Conservation (phyloP, 2,113 vertebrate genomes). For the Phrynosoma platyrhinos region DNA sequence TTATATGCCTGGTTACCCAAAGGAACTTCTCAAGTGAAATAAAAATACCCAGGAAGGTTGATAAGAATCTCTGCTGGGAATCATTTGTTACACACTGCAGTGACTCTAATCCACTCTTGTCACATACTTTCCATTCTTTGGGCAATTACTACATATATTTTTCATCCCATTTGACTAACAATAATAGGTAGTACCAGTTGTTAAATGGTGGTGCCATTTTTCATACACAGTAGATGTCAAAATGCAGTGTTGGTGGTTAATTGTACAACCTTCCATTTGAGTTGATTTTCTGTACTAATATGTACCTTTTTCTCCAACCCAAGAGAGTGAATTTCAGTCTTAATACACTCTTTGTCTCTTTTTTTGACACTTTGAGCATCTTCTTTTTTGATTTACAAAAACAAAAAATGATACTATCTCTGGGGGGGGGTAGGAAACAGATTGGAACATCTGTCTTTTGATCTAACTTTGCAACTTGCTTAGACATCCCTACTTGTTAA, state of each 20-base stretch:
- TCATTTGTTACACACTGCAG: constrained; percentile 10
- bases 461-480: constrained; percentile 49
- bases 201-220: constrained; percentile 23
- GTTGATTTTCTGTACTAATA: background rate
- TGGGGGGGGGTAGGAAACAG: constrained; percentile 39
- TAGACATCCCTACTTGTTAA: constrained; percentile 60
- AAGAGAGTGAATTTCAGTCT: constrained; percentile 29
- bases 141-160: constrained; percentile 44
- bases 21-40: constrained; percentile 21
- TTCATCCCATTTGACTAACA: constrained; percentile 47
- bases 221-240: constrained; percentile 24
- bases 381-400: constrained; percentile 55
- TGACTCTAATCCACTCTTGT: constrained; percentile 31
- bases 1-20: constrained; percentile 12
- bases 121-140: constrained; percentile 33
- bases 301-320: constrained; percentile 24
- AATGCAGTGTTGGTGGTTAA: constrained; percentile 27
- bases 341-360: constrained; percentile 24
- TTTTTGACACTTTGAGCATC: constrained; percentile 41
- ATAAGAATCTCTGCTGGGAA: constrained; percentile 14
- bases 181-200: constrained; percentile 29
- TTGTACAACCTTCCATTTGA: constrained; percentile 19
- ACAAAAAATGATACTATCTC: constrained; percentile 40
- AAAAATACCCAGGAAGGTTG: constrained; percentile 27
- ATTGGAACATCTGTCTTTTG: constrained; percentile 58